Evolutionary conservation across 2,888 invertebrate species (phyloP).

Genomic region (Ceramica pisi): DNA sequence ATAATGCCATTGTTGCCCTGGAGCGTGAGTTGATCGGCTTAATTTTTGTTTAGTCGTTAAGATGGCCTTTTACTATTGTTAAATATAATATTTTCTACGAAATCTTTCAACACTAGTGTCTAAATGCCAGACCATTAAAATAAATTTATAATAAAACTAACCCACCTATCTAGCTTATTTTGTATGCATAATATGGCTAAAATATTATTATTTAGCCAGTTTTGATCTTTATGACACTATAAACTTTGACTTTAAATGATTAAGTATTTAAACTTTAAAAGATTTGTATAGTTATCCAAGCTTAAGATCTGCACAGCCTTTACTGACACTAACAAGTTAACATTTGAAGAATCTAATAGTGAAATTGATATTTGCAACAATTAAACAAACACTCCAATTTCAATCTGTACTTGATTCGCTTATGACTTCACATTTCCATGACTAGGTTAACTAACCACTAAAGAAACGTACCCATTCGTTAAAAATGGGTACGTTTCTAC

Average conservation of each 20-base stretch:
- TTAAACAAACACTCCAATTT: slow-evolving; percentile 16
- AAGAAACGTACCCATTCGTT: too few species aligned
- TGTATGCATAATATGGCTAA: not conserved
- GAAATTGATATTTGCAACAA: slow-evolving; percentile 4
- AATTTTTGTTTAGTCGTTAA: not conserved
- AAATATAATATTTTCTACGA: not conserved
- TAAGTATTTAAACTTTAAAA: too few species aligned
- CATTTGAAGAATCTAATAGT: slow-evolving; percentile 3
- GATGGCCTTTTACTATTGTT: not conserved
- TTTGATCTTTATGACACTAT: not conserved
- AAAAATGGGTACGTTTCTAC: not conserved
- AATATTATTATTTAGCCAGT: not conserved
- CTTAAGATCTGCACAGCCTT: not conserved
- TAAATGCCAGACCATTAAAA: not conserved
- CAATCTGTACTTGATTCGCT: slow-evolving; percentile 11
- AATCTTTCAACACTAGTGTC: not conserved
- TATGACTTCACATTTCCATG: slow-evolving; percentile 20
- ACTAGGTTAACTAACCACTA: too few species aligned
- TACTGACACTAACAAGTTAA: not conserved
- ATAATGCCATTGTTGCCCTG: not conserved
- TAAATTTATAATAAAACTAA: not conserved
- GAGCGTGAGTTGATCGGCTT: too few species aligned
- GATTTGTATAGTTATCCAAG: not conserved
- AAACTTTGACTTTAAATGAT: not conserved
- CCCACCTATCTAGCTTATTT: not conserved